A percentile compares a stretch with the other conserved stretches of the same genome.
Evolutionary conservation across 2,113 vertebrate species (phyloP).

Genomic region (Lepus europaeus): DNA sequence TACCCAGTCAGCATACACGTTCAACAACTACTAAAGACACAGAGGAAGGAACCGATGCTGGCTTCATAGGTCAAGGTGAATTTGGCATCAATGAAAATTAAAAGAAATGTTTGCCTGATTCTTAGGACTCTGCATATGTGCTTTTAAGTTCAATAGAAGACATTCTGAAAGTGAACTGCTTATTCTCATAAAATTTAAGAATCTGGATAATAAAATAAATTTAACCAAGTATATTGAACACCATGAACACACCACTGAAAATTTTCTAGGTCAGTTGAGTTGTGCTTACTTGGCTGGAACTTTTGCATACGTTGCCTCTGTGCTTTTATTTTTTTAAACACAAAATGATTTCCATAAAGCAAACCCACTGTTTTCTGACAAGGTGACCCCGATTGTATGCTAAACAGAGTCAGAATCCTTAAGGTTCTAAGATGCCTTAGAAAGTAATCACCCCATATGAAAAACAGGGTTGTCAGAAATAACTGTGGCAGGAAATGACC

Average conservation of each 20-base stretch:
- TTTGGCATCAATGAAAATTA: not conserved
- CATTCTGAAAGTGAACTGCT: not conserved
- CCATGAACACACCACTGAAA: not conserved
- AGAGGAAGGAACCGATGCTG: not conserved
- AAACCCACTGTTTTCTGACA: not conserved
- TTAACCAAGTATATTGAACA: not conserved
- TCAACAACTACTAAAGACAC: not conserved
- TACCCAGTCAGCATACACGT: not conserved
- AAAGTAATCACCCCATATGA: not conserved
- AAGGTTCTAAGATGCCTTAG: not conserved
- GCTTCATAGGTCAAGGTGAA: not conserved
- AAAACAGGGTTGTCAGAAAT: slow-evolving; percentile 34
- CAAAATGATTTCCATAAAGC: not conserved
- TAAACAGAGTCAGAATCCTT: slow-evolving; percentile 6
- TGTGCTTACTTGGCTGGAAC: not conserved
- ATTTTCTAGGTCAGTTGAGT: not conserved
- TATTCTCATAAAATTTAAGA: not conserved
- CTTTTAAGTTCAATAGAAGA: slow-evolving; percentile 25
- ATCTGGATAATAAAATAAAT: not conserved
- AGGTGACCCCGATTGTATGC: not conserved
- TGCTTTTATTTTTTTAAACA: not conserved
- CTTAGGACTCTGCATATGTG: not conserved
- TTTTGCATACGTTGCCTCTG: not conserved
- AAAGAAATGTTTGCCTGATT: not conserved
- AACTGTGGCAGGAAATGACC: slow-evolving; percentile 18